These are phyloP conservation scores for Tachypleus tridentatus DNA, from an alignment of 1,140 invertebrate genomes.

Conservation along the genomic window DNA sequence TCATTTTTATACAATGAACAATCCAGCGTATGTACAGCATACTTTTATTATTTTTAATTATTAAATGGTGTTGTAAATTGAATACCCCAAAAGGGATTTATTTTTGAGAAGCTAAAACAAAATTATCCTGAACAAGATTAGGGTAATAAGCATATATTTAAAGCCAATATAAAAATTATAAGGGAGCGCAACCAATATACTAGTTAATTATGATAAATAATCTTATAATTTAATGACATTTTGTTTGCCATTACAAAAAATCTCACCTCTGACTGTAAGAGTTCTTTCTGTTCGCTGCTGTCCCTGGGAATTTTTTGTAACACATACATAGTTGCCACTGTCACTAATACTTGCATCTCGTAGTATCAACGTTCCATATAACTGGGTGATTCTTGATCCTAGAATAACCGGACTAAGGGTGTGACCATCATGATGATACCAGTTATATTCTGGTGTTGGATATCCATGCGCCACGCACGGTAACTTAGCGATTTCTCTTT, in stretches of 20 bases:
- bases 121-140: no score
- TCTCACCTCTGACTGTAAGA: slow-evolving; percentile 24
- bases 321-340: slow-evolving; percentile 23
- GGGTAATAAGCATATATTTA: no score
- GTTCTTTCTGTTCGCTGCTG: slow-evolving; percentile 23
- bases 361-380: slow-evolving; percentile 20
- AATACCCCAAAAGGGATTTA: no score
- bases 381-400: slow-evolving; percentile 7
- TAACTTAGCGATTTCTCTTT: slow-evolving; percentile 13
- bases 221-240: background rate
- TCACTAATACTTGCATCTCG: slow-evolving; percentile 17
- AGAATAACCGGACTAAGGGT: slow-evolving; percentile 4
- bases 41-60: no score
- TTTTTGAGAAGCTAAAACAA: no score
- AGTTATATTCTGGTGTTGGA: slow-evolving; percentile 12
- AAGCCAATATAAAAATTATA: no score
- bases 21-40: no score
- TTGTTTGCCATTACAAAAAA: slow-evolving; percentile 1
- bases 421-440: slow-evolving; percentile 10
- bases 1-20: no score
- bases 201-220: no score
- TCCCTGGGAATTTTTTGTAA: slow-evolving; percentile 26
- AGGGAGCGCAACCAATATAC: no score
- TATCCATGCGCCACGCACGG: slow-evolving; percentile 14
- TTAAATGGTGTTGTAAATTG: no score